Evolutionary conservation across 2,888 invertebrate genomes (phyloP).

Genomic region (Agrilus biguttatus): DNA sequence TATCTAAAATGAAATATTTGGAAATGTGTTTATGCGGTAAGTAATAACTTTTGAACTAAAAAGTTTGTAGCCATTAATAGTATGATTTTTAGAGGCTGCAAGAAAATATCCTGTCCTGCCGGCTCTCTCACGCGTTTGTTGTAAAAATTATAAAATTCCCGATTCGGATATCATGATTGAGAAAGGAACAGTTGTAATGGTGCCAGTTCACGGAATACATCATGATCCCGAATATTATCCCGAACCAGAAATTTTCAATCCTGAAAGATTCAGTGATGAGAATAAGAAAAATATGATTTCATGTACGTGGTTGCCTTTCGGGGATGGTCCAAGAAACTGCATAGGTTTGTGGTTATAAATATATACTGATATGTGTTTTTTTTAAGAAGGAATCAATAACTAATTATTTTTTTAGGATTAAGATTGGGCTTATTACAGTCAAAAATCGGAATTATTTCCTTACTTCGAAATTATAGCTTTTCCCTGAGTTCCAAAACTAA

Average conservation of each 20-base stretch:
- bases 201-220: constrained; percentile 17
- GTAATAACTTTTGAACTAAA: constrained; percentile 9
- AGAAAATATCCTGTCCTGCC: constrained; percentile 19
- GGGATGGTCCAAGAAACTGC: constrained; percentile 42
- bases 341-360: constrained; percentile 35
- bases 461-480: no score
- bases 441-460: no score
- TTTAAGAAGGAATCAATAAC: no score
- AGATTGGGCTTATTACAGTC: no score
- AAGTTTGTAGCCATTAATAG: background rate
- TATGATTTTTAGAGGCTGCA: constrained; percentile 14
- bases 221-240: constrained; percentile 24
- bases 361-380: no score
- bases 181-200: constrained; percentile 12
- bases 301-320: constrained; percentile 40
- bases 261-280: constrained; percentile 41
- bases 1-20: constrained; percentile 34
- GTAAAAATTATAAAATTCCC: constrained; percentile 15
- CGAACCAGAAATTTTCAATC: constrained; percentile 45
- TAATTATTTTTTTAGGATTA: no score
- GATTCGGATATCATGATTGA: constrained; percentile 14
- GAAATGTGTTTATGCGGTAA: constrained; percentile 27
- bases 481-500: no score
- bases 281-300: constrained; percentile 32
- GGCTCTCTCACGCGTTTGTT: constrained; percentile 13